Evolutionary conservation across 2,113 vertebrate genomes (phyloP).

Genomic region (Ia io): DNA sequence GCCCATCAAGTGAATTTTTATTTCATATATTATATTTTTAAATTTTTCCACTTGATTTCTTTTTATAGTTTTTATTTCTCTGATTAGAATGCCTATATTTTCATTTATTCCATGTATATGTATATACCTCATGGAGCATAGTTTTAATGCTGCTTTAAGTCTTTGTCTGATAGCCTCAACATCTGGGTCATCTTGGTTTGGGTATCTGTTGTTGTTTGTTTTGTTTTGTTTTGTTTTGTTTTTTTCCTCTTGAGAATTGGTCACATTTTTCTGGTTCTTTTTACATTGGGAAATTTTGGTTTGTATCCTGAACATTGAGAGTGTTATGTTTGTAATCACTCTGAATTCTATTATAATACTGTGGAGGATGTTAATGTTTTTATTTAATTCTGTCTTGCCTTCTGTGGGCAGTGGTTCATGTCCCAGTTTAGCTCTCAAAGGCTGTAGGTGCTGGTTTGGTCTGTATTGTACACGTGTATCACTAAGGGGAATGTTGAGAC

Average conservation of each 20-base stretch:
- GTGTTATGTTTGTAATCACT: not conserved
- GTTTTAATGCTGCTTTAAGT: not conserved
- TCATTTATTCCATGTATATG: not conserved
- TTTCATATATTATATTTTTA: not conserved
- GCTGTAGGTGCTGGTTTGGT: not conserved
- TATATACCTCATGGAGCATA: not conserved
- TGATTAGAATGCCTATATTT: not conserved
- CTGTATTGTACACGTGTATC: not conserved
- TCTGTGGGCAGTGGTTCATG: not conserved
- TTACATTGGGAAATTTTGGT: not conserved
- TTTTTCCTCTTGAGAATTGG: not conserved
- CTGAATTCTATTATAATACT: not conserved
- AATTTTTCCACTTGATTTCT: not conserved
- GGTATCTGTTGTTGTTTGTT: not conserved
- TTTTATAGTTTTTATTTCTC: not conserved
- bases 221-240: not conserved
- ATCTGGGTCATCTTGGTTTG: not conserved
- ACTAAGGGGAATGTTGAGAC: not conserved
- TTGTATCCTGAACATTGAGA: not conserved
- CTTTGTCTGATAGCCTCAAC: not conserved
- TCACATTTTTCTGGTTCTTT: not conserved
- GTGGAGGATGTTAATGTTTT: not conserved
- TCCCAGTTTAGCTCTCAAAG: not conserved
- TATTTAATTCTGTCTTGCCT: not conserved
- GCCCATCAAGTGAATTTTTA: not conserved